phyloP scores from a whole-genome alignment of 1,140 invertebrate species.

The Aleiodes sp. region DNA sequence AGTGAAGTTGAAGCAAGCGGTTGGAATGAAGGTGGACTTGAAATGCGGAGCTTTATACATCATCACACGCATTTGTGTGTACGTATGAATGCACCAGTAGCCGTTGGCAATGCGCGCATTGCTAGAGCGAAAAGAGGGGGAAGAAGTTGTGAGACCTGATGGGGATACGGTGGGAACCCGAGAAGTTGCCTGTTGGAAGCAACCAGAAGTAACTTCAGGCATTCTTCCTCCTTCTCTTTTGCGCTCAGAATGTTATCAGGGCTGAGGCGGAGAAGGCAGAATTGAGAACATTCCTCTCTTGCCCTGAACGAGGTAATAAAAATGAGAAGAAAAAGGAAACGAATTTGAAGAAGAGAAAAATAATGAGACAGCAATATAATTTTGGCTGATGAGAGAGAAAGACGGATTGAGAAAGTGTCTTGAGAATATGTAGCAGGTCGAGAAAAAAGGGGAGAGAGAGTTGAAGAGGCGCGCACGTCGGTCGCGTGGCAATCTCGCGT shows the following conservation, averaged over 20 bases:
- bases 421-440: conserved; percentile 22
- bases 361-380: neutral
- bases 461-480: conserved; percentile 44
- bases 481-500: conserved; percentile 55
- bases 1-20: neutral
- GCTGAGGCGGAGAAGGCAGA: no score
- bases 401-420: conserved; percentile 39
- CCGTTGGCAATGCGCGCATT: neutral
- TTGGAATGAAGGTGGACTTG: conserved; percentile 2
- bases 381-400: conserved; percentile 20
- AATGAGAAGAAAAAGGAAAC: no score
- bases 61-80: conserved; percentile 10
- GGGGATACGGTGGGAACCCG: conserved; percentile 50
- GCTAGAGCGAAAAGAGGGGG: no score
- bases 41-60: conserved; percentile 11
- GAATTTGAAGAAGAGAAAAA: no score
- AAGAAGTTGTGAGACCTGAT: neutral
- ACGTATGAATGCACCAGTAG: conserved; percentile 1
- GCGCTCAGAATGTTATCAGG: no score
- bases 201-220: conserved; percentile 34
- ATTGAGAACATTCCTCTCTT: no score
- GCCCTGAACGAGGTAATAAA: no score
- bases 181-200: conserved; percentile 43
- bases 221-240: no score
- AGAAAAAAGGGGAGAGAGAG: conserved; percentile 27